Evolutionary conservation across 2,888 invertebrate genomes (phyloP).

Genomic region (Tiliacea citrago): DNA sequence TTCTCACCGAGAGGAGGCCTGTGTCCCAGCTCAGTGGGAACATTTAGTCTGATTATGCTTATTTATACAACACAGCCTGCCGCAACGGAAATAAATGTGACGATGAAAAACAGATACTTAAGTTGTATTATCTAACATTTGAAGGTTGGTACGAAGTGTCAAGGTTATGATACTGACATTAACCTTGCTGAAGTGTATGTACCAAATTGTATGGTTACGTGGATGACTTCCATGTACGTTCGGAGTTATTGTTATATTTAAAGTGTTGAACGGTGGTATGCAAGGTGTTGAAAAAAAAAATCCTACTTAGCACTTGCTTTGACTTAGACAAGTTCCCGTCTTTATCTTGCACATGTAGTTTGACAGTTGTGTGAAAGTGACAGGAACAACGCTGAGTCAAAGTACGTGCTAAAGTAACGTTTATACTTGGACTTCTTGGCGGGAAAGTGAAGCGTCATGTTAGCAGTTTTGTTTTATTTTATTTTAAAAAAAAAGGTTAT

Average conservation of each 20-base stretch:
- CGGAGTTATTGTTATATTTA: constrained; percentile 14
- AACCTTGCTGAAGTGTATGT: constrained; percentile 41
- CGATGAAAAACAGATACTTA: constrained; percentile 14
- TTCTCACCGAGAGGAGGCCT: too few relatives aligned
- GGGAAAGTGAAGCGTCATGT: too few relatives aligned
- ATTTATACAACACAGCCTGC: constrained; percentile 4
- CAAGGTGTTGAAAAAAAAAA: too few relatives aligned
- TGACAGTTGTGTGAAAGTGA: not conserved
- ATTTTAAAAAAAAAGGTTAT: too few relatives aligned
- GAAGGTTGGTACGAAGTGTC: constrained; percentile 53
- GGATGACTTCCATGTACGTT: constrained; percentile 25
- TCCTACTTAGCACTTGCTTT: not conserved
- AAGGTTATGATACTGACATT: constrained; percentile 57
- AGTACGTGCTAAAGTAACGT: too few relatives aligned
- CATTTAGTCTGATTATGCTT: too few relatives aligned
- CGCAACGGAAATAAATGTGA: constrained; percentile 31
- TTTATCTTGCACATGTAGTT: not conserved
- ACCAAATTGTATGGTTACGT: constrained; percentile 27
- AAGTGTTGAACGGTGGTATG: too few relatives aligned
- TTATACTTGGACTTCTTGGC: too few relatives aligned
- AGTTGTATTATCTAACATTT: constrained; percentile 45
- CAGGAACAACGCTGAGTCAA: not conserved
- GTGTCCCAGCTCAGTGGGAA: too few relatives aligned
- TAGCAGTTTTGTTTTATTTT: too few relatives aligned
- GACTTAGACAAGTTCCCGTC: not conserved